Base-by-base conservation (phyloP, 2,797 vertebrate species). In the Tinamus major region DNA sequence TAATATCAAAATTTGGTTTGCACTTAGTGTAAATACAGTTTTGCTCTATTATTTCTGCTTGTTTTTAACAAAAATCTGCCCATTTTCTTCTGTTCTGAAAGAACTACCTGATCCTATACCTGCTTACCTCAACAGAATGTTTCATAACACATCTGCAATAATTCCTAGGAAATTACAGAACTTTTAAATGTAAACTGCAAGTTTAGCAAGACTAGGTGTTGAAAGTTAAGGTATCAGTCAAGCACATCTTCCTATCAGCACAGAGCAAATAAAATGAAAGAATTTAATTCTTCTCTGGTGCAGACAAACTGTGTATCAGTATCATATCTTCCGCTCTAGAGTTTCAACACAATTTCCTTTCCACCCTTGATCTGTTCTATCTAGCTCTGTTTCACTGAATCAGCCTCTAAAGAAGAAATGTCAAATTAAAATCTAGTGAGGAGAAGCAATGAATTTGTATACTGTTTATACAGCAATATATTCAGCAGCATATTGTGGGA, bases 131-230 rank as follows among this genome's bases (percentile, higher is more conserved):
- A 83, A 72, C 87, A 92, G 72, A 92, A 81, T 33, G 15, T 87
- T 68, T n/a, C 70, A 67, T 94, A 94, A 77, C 96, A 94, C 94
- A 92, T 81, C 92, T 59, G 55, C 68, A 93, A 95, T 74, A 97
- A 95, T 94, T 79, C 63, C 2, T 26, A 87, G 62, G 75, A 97
- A 97, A 97, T 94, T 94, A 89, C 79, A 94, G 88, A 97, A 96
- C 79, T 96, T 95, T 76, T 71, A 96, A 93, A 58, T 59, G 92
- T 63, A 95, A 93, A 75, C 88, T 91, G 71, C 33, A 94, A 95
- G 83, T 64, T 94, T 90, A 79, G 71, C 74, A 91, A 91, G 67
- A 26, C 20, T 29, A 33, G 89, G n/a, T n/a, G 74, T 67, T 86
- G 68, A 79, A 93, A 90, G 81, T 95, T 87, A 95, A 90, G 63